Percentiles rank a stretch among this genome's conserved stretches.
These are phyloP conservation scores for human DNA, from an alignment of 2,113 vertebrate genomes.

Conservation along the genomic window DNA sequence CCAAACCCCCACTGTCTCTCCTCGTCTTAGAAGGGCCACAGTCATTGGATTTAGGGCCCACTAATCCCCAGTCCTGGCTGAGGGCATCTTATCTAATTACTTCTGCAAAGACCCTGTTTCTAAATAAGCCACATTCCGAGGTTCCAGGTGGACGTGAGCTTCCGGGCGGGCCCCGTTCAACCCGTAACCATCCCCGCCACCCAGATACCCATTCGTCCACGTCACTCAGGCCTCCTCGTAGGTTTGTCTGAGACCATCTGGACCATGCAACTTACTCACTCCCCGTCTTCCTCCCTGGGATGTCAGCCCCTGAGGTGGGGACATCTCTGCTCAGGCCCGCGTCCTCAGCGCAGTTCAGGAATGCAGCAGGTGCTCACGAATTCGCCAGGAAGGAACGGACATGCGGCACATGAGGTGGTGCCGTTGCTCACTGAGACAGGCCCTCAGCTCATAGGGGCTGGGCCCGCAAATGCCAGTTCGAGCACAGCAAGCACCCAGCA, in stretches of 20 bases:
- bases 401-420: accelerated
- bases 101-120: neutral
- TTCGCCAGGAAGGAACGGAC: too few relatives aligned
- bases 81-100: neutral
- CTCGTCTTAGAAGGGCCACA: neutral
- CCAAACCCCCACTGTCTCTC: neutral
- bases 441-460: accelerated
- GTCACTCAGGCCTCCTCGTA: neutral
- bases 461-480: neutral
- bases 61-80: too few relatives aligned
- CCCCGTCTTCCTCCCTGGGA: neutral
- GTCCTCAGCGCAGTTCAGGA: neutral
- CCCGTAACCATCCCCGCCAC: neutral
- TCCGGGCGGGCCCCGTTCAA: neutral
- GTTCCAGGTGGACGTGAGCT: accelerated
- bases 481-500: neutral
- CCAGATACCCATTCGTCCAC: neutral
- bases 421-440: neutral
- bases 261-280: neutral
- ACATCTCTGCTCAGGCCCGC: neutral
- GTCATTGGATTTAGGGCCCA: neutral
- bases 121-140: neutral
- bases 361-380: neutral
- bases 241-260: neutral
- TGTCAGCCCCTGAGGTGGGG: neutral